Percentiles rank a stretch among this genome's conserved stretches.
Conservation (phyloP, 2,888 invertebrate species). For the Mellilla xanthometata region DNA sequence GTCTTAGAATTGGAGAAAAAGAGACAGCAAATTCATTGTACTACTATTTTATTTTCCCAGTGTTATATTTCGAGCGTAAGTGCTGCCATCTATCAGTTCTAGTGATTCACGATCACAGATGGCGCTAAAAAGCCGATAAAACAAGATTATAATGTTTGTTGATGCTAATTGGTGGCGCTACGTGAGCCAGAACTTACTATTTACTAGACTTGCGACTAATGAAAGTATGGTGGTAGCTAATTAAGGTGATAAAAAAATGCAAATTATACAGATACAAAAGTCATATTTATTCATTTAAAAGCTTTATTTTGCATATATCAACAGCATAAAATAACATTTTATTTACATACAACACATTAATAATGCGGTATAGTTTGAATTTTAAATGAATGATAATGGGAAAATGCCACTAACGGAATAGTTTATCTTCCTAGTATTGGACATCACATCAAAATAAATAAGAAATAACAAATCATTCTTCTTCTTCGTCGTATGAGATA, state of each 20-base stretch:
- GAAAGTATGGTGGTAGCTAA: no score
- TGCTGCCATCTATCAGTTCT: slow-evolving; percentile 37
- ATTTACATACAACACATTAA: slow-evolving; percentile 40
- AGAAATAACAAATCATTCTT: no score
- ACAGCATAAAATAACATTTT: slow-evolving; percentile 42
- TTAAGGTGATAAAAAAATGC: neutral
- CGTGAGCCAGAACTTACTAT: no score
- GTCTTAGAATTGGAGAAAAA: neutral
- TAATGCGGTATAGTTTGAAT: no score
- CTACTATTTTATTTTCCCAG: slow-evolving; percentile 28
- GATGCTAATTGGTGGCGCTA: neutral
- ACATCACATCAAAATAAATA: slow-evolving; percentile 35
- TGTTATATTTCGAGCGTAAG: slow-evolving; percentile 13
- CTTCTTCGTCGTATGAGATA: no score
- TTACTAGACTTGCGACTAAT: no score
- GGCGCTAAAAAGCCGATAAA: slow-evolving; percentile 42
- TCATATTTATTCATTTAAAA: slow-evolving; percentile 54
- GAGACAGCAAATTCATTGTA: slow-evolving; percentile 33
- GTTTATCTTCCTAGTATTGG: slow-evolving; percentile 3
- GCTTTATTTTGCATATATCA: slow-evolving; percentile 32
- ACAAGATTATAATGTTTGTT: neutral
- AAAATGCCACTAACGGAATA: slow-evolving; percentile 18
- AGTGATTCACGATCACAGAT: slow-evolving; percentile 38
- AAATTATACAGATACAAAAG: slow-evolving; percentile 30
- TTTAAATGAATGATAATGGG: no score